Evolutionary conservation across 2,888 invertebrate species (phyloP).

Genomic region (Vesta saturnalis): DNA sequence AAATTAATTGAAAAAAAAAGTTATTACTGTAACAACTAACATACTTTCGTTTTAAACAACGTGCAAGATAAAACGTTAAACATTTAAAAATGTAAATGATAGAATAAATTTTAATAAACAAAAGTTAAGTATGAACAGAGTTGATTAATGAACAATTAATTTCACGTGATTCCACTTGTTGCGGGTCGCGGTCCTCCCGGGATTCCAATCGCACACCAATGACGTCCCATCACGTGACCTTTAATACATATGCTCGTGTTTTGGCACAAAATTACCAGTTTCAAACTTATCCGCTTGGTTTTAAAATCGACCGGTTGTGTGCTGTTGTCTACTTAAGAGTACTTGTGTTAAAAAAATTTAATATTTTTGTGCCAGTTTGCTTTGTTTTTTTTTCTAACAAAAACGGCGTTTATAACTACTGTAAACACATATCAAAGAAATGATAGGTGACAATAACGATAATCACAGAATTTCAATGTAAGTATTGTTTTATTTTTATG

Average conservation of each 20-base stretch:
- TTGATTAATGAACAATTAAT: slow-evolving; percentile 30
- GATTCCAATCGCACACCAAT: slow-evolving; percentile 33
- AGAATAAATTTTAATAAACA: slow-evolving; percentile 7
- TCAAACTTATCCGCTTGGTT: slow-evolving; percentile 21
- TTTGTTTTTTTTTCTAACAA: not conserved
- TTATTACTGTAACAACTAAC: no score
- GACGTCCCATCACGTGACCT: slow-evolving; percentile 34
- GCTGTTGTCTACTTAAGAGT: slow-evolving; percentile 1
- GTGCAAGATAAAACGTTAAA: not conserved
- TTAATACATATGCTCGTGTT: slow-evolving; percentile 32
- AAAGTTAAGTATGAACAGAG: slow-evolving; percentile 13
- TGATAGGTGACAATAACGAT: slow-evolving; percentile 26
- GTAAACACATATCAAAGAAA: slow-evolving; percentile 7
- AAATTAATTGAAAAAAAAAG: no score
- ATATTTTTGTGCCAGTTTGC: slow-evolving; percentile 5
- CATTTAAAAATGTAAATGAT: not conserved
- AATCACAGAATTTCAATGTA: slow-evolving; percentile 27
- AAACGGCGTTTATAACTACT: slow-evolving; percentile 3
- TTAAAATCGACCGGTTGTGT: slow-evolving; percentile 18
- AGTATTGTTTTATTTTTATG: slow-evolving; percentile 19
- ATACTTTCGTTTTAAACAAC: not conserved
- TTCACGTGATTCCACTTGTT: slow-evolving; percentile 37
- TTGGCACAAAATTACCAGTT: slow-evolving; percentile 38
- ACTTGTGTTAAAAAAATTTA: not conserved
- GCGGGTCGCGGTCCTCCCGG: slow-evolving; percentile 31